Conservation (phyloP, 2,888 invertebrate species). For the Drosophila subsilvestris region DNA sequence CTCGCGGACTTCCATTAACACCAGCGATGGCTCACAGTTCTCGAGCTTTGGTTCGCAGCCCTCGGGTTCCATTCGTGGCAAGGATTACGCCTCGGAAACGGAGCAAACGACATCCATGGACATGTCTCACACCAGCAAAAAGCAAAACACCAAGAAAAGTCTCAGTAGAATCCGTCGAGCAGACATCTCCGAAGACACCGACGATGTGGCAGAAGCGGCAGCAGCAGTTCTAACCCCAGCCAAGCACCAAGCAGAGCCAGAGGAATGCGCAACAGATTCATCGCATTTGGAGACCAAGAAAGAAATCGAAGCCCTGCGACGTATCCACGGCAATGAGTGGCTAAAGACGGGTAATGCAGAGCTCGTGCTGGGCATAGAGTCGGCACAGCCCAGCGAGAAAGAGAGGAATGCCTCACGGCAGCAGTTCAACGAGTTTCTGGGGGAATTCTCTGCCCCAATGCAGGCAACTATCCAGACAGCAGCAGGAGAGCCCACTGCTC, state of each 20-base stretch:
- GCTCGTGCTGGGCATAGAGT: constrained; percentile 85
- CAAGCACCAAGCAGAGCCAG: background rate
- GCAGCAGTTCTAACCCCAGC: background rate
- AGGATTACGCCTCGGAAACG: constrained; percentile 50
- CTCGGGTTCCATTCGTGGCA: constrained; percentile 52
- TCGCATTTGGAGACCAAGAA: constrained; percentile 86
- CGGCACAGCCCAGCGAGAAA: constrained; percentile 45
- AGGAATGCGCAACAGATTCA: constrained; percentile 31
- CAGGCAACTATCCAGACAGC: background rate
- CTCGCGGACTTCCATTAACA: constrained; percentile 58
- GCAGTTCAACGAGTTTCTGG: constrained; percentile 76
- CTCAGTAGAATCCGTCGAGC: constrained; percentile 84
- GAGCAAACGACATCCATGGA: constrained; percentile 32
- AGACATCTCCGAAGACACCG: constrained; percentile 77
- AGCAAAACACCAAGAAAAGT: constrained; percentile 35
- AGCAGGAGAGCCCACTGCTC: constrained; percentile 3
- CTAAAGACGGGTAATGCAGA: constrained; percentile 85
- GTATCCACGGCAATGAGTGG: constrained; percentile 87
- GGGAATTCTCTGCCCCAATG: constrained; percentile 57
- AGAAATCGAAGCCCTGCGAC: constrained; percentile 86
- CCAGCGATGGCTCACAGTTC: constrained; percentile 64
- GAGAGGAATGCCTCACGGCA: constrained; percentile 67
- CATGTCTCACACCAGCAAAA: constrained; percentile 59
- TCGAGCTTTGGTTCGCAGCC: constrained; percentile 81
- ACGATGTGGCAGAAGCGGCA: background rate